These are phyloP conservation scores for Pentalonia nigronervosa DNA, from an alignment of 1,140 invertebrate genomes.

Conservation along the genomic window DNA sequence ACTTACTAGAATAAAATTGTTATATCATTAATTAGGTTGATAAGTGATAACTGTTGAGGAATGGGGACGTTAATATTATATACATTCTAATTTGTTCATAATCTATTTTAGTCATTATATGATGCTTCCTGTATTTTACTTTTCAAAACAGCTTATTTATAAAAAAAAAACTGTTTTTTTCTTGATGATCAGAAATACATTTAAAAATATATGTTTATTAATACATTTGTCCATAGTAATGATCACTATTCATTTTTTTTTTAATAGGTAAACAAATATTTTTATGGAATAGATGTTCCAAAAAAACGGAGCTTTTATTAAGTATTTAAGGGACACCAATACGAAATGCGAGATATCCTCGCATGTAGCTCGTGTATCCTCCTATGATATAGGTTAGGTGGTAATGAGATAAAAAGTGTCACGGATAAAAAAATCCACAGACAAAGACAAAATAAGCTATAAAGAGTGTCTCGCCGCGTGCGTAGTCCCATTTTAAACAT, in stretches of 20 bases:
- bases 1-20: too few relatives aligned
- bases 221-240: background rate
- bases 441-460: background rate
- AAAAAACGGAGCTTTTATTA: background rate
- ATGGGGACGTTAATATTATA: background rate
- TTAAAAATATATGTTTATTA: background rate
- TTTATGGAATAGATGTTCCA: background rate
- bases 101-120: background rate
- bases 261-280: background rate
- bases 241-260: background rate
- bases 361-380: background rate
- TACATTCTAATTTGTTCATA: background rate
- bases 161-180: too few relatives aligned
- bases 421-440: too few relatives aligned
- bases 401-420: background rate
- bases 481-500: background rate
- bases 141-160: too few relatives aligned
- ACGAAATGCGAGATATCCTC: background rate
- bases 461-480: background rate
- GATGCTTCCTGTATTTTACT: background rate
- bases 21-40: too few relatives aligned
- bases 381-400: background rate
- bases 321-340: background rate
- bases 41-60: background rate
- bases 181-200: too few relatives aligned